Percentiles rank a stretch among this genome's conserved stretches.
Conservation (phyloP, 2,113 vertebrate genomes). For the Platichthys stellatus region DNA sequence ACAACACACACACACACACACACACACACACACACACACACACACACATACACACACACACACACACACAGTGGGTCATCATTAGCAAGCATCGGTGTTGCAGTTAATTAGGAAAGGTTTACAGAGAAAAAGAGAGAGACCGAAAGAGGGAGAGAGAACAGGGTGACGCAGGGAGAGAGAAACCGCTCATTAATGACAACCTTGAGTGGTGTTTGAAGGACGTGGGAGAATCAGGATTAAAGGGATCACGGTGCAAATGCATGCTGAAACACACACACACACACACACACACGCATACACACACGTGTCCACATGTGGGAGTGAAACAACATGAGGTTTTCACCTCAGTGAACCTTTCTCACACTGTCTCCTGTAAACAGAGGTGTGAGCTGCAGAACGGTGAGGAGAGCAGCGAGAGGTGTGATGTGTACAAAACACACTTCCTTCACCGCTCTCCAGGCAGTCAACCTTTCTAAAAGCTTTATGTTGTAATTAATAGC, state of each 20-base stretch:
- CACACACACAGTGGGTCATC: slow-evolving; percentile 9
- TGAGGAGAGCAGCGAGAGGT: neutral
- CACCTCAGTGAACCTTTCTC: slow-evolving; percentile 12
- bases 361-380: slow-evolving; percentile 1
- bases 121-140: slow-evolving; percentile 23
- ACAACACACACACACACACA: neutral
- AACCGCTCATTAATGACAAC: slow-evolving; percentile 71
- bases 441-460: too few relatives aligned
- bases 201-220: slow-evolving; percentile 74
- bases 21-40: neutral
- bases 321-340: neutral
- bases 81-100: slow-evolving; percentile 56
- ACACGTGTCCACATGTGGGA: neutral
- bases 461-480: too few relatives aligned
- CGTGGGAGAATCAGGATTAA: slow-evolving; percentile 59
- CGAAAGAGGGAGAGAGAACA: slow-evolving; percentile 26
- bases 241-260: slow-evolving; percentile 43
- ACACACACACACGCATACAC: neutral
- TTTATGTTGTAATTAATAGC: too few relatives aligned
- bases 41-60: neutral
- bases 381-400: neutral
- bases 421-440: too few relatives aligned
- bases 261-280: neutral
- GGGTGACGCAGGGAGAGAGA: slow-evolving; percentile 25
- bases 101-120: slow-evolving; percentile 47